Percentiles rank a stretch among this genome's conserved stretches.
Evolutionary conservation across 2,113 vertebrate genomes (phyloP).

Genomic region (Stomatorhinus ivindoensis): DNA sequence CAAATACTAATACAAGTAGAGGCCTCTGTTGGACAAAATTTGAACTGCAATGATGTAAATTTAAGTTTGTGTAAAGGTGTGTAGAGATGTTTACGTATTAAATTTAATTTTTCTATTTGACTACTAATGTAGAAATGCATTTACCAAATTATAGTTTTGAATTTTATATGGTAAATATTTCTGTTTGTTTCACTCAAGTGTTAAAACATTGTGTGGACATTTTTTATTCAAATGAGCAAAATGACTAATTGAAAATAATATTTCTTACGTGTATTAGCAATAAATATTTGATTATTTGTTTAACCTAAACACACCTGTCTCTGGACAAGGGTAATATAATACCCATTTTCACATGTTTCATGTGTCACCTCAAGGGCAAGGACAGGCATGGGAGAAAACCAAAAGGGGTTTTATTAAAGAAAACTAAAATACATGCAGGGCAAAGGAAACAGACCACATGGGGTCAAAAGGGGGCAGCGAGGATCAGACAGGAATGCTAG

Average conservation of each 20-base stretch:
- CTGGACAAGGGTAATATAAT: not conserved
- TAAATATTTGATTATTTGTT: not conserved
- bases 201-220: not conserved
- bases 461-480: no score
- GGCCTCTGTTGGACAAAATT: constrained; percentile 5
- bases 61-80: not conserved
- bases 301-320: not conserved
- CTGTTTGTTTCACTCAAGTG: not conserved
- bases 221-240: not conserved
- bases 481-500: no score
- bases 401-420: no score
- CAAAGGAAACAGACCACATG: no score
- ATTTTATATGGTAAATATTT: not conserved
- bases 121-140: not conserved
- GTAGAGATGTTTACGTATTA: not conserved
- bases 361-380: no score
- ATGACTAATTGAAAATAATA: not conserved
- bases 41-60: constrained; percentile 3
- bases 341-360: not conserved
- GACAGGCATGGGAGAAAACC: no score
- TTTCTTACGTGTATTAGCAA: not conserved
- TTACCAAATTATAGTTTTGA: not conserved
- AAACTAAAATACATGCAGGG: no score
- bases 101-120: not conserved
- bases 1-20: not conserved